These are phyloP conservation scores for Melanophora roralis DNA, from an alignment of 2,888 invertebrate genomes.

Conservation along the genomic window DNA sequence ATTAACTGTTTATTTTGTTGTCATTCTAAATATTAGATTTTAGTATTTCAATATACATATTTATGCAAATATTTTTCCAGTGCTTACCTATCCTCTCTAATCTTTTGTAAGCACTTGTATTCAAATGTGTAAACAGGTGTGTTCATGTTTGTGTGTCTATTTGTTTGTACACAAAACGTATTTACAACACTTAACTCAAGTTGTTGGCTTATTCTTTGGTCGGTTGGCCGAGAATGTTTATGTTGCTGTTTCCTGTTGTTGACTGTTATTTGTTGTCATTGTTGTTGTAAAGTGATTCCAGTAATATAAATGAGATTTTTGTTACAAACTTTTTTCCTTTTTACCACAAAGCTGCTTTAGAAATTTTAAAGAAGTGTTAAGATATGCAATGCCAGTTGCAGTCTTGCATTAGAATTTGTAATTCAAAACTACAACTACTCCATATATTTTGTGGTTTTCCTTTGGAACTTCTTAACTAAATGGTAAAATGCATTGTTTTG, in stretches of 20 bases:
- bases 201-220: constrained; percentile 16
- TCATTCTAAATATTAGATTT: no score
- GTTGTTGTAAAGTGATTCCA: constrained; percentile 21
- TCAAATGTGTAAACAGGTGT: not conserved
- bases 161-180: not conserved
- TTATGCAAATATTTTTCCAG: not conserved
- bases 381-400: constrained; percentile 51
- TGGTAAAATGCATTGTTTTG: not conserved
- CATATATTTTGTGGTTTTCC: not conserved
- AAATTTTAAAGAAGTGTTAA: constrained; percentile 56
- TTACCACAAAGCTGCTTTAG: constrained; percentile 49
- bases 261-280: not conserved
- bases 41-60: no score
- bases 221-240: constrained; percentile 21
- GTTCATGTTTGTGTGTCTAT: not conserved
- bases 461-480: not conserved
- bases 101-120: not conserved
- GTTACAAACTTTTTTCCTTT: constrained; percentile 30
- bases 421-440: not conserved
- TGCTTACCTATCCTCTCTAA: not conserved
- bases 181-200: constrained; percentile 14
- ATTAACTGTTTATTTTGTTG: no score
- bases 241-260: not conserved
- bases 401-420: constrained; percentile 45
- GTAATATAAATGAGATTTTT: constrained; percentile 28